These are phyloP conservation scores for Darevskia mixta DNA, from an alignment of 2,797 vertebrate species.

Conservation along the genomic window DNA sequence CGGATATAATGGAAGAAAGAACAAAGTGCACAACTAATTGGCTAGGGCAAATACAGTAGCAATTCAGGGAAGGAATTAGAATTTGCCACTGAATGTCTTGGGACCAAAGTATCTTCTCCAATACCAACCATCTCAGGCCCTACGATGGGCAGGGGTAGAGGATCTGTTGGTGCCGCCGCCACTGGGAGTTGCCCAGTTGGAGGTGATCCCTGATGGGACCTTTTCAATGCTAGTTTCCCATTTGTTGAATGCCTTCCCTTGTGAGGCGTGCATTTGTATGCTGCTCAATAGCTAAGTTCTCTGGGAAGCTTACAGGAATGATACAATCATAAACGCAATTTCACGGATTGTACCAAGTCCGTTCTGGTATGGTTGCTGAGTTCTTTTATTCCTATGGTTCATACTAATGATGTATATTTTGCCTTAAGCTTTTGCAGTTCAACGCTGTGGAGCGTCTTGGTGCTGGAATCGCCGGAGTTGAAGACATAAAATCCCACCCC, in stretches of 20 bases:
- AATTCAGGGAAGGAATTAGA: not conserved
- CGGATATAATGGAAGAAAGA: not conserved
- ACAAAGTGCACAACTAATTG: not conserved
- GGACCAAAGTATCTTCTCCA: no score
- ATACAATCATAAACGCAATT: not conserved
- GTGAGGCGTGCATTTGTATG: no score
- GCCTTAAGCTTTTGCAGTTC: constrained; percentile 93
- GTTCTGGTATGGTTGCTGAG: not conserved
- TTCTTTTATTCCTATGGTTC: constrained; percentile 55
- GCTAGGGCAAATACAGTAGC: not conserved
- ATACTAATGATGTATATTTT: constrained; percentile 71
- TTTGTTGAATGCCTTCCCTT: no score
- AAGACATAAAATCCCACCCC: constrained; percentile 97
- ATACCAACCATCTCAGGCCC: no score
- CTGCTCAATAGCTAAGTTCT: not conserved
- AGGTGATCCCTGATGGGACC: no score
- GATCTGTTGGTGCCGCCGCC: no score
- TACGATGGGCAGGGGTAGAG: no score
- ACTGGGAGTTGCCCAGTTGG: no score
- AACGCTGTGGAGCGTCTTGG: constrained; percentile 94
- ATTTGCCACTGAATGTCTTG: no score
- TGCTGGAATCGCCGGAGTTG: constrained; percentile 91
- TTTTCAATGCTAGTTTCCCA: no score
- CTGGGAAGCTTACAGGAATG: not conserved
- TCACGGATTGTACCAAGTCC: not conserved